Base-by-base conservation (phyloP, 2,888 invertebrate genomes). In the Linyphia triangularis region DNA sequence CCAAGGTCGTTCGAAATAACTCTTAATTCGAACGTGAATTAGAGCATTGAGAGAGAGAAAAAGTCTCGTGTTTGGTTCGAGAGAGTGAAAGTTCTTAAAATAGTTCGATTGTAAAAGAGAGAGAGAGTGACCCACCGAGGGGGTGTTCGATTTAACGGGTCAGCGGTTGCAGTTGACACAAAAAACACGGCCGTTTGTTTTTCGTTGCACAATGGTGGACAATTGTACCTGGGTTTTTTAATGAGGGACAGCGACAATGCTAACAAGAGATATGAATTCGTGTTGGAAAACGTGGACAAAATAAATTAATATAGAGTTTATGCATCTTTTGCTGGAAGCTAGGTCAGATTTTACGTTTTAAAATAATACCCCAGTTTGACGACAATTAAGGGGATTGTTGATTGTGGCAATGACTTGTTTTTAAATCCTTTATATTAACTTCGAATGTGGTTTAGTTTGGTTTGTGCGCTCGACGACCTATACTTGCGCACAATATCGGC, bases 141-240 rank as follows among this genome's bases (percentile, higher is more conserved):
- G 13, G 43, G 43, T 10, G 43, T 43, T 16, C 43, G 43, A 43
- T 43, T 43, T 43, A 77, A 77, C 63, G 75, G 75, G 75, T 77
- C 75, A 77, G 37, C 26, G 75, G 75, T 37, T 61, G 61, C 43
- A 16, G 43, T 43, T 43, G 43, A 73, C 73, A 73, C 73, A 73
- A 37, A n/a, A 70, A 57, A 28, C 16, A 28, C 19, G 57, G 57
- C 30, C 43, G 51, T 22, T 51, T 72, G 40, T 40, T 43, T 40
- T 24, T 24, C 16, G 13, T 43, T 43, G 7, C 43, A 43, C 43
- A 43, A 43, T 43, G 16, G 16, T 2, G 43, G 16, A 43, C 43
- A 43, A 43, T 16, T 16, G n/a, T n/a, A 9, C 43, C 43, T 43
- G 16, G 6, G 2, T 3, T 43, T 43, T 43, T 43, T 43, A 43